Conservation (phyloP, 64 coral and sea anemone species). For the Pocillopora verrucosa region DNA sequence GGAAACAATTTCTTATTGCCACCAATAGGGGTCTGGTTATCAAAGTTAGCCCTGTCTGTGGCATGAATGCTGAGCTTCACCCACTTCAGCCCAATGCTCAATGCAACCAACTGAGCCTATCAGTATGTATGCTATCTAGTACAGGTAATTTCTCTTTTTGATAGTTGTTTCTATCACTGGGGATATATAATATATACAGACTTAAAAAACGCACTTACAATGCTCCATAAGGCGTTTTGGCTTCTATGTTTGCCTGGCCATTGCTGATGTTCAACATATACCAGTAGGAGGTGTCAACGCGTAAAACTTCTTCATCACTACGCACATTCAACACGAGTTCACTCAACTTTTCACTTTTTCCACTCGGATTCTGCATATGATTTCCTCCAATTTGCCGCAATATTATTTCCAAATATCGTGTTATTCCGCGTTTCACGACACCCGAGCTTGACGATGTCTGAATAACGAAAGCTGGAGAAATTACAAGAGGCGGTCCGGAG, state of each 20-base stretch:
- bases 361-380: neutral
- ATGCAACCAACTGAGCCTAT: too few species aligned
- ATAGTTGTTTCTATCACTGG: too few species aligned
- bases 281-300: constrained; percentile 48
- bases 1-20: too few species aligned
- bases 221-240: constrained; percentile 72
- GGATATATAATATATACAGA: neutral
- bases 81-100: too few species aligned
- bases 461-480: constrained; percentile 71
- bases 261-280: constrained; percentile 44
- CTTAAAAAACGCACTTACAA: constrained; percentile 35
- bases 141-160: too few species aligned
- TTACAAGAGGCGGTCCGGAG: constrained; percentile 29
- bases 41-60: too few species aligned
- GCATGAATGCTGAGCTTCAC: too few species aligned
- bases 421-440: constrained; percentile 70
- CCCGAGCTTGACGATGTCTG: constrained; percentile 59
- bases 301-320: constrained; percentile 50
- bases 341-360: neutral
- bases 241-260: constrained; percentile 19
- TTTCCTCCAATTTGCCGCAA: neutral
- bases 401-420: constrained; percentile 81
- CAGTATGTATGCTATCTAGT: too few species aligned
- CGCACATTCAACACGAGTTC: constrained; percentile 41
- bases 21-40: too few species aligned